Base-by-base conservation (phyloP, 2,797 vertebrate genomes). In the Sebastes kiyomatsui region DNA sequence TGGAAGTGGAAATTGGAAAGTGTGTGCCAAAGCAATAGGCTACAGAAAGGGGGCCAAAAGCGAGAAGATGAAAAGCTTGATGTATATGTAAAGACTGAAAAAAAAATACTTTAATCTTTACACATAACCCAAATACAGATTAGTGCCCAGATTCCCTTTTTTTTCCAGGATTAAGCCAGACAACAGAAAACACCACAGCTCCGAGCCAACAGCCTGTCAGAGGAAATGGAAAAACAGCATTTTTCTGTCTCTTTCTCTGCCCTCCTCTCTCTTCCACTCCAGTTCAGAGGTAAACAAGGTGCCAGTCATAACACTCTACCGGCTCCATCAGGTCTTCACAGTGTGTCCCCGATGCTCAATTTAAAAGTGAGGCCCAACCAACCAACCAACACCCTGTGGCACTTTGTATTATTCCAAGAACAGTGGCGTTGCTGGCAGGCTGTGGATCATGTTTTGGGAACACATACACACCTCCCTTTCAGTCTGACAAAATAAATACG, bases 261-360 rank as follows among this genome's bases (percentile, higher is more conserved):
- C 35, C 9, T 20, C 20, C 55, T 60, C 64, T 69, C 27, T 1
- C 67, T 56, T 77, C 61, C 54, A 32, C 38, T 79, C 23, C 42
- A 54, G 56, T 68, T 79, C 60, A 79, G 76, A 82, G 56, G 75
- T 77, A 85, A 87, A 80, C 77, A 83, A 72, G 46, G 61, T 79
- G 80, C 60, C 83, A 78, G 81, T 77, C 78, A 77, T 32, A 42
- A 54, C 73, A 30, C 67, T 30, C 20, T 5, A 27, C 55, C n/a
- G 62, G 52, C 67, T 79, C 64, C 70, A 42, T 62, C 75, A 54
- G 56, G 54, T 46, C 56, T 69, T 32, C n/a, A 67, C 80, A 66
- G 7, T 42, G 52, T 67, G 66, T 81, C 82, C 72, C 84, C 65
- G 61, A 59, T 76, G 79, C 62, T 86, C 83, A 82, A 35, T 87